Base-by-base conservation (phyloP, 2,888 invertebrate genomes). In the Platycheirus rosarum region DNA sequence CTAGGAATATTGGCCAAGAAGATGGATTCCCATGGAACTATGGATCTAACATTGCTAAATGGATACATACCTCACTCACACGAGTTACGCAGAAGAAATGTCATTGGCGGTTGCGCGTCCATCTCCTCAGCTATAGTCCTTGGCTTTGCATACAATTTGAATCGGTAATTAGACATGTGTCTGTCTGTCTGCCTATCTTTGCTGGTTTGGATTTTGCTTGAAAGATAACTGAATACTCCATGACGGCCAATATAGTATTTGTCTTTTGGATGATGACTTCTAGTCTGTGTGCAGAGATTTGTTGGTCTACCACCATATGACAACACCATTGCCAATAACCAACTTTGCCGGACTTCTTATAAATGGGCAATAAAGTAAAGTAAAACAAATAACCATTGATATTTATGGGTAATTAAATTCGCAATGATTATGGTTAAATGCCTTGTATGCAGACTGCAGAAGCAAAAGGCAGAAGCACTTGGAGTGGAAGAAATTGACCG, bases 71-170 rank as follows among this genome's bases (percentile, higher is more conserved):
- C 65, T 57, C 57, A 63, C 37, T 53, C 35, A 7, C 9, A 57
- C 60, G 75, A 75, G 75, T 80, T 80, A 80, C 62, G 82, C 82
- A 82, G 70, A 68, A 42, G 46, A 57, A 65, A 70, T 79, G 70
- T 70, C 65, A 76, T 63, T 70, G 75, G 75, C 51, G 65, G 66
- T 63, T 57, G 68, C 32, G 46, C 48, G 70, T 44, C 57, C 75
- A 75, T 80, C 71, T 62, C 49, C 62, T 71, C 55, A 82, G 70
- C 71, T 77, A 82, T 71, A 68, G 76, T 82, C 82, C 71, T 82
- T 82, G 77, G 77, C 66, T 77, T 77, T 77, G 77, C 82, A 82
- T 82, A 77, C 71, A 82, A 77, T 82, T 82, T 76, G 77, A 82
- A 77, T 77, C 71, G 71, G 68, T 71, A 77, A 82, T 82, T 82